These are phyloP conservation scores for Campoplex capitator DNA, from an alignment of 2,888 invertebrate species.

Conservation along the genomic window DNA sequence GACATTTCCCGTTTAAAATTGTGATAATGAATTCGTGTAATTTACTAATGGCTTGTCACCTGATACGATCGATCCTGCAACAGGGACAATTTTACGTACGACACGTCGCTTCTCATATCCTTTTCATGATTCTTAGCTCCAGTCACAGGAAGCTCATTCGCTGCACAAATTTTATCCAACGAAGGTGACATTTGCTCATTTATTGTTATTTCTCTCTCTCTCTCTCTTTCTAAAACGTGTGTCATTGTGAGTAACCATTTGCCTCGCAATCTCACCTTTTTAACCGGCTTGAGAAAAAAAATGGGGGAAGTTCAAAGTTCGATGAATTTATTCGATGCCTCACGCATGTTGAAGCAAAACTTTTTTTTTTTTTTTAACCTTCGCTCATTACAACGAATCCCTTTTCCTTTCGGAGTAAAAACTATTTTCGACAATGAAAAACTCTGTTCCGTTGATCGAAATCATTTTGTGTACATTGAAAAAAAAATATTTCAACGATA, in stretches of 20 bases:
- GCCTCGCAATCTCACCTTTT: neutral
- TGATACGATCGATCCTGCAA: slow-evolving; percentile 24
- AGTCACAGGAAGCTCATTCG: neutral
- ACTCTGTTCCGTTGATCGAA: too few species aligned
- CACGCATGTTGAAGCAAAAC: neutral
- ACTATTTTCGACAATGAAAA: too few species aligned
- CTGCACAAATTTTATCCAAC: neutral
- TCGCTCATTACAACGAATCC: too few species aligned
- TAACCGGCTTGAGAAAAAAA: neutral
- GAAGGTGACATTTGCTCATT: neutral
- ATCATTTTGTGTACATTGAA: too few species aligned
- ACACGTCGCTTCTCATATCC: neutral
- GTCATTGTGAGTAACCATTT: neutral
- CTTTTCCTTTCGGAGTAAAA: too few species aligned
- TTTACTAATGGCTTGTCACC: slow-evolving; percentile 23
- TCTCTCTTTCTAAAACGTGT: too few species aligned
- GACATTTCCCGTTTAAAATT: slow-evolving; percentile 31
- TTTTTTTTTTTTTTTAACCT: too few species aligned
- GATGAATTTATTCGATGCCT: neutral
- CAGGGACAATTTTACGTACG: neutral
- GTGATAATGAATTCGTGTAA: slow-evolving; percentile 16
- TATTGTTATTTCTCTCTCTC: neutral
- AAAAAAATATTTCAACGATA: too few species aligned
- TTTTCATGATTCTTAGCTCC: neutral
- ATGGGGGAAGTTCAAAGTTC: neutral